Base-by-base conservation (phyloP, 2,113 vertebrate genomes). In the Gadus chalcogrammus region DNA sequence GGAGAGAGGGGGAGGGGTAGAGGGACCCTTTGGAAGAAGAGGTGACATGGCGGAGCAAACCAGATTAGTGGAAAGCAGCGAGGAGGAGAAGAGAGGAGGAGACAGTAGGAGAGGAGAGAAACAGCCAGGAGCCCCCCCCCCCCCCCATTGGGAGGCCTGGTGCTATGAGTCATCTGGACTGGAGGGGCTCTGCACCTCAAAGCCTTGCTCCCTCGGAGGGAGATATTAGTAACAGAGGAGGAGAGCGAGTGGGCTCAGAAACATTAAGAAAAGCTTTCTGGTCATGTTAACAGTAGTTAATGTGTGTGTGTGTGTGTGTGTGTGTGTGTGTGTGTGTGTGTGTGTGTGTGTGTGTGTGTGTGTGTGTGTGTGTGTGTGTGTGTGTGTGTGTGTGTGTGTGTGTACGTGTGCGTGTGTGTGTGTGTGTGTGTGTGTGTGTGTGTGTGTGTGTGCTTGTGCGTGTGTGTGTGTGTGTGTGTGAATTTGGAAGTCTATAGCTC, bases 101-200 rank as follows among this genome's bases (percentile, higher is more conserved):
- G 60, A 31, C 28, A n/a, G 16, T 6, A 63, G 20, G 20, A 64
- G 58, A 2, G 6, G 68, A 64, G 61, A n/a, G 61, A 81, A 62
- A 74, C 55, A 71, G 71, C 22, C 1, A 67, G 73, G 70, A 31
- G 70, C 42, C 42, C 42, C n/a, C n/a, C n/a, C n/a, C n/a, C 20
- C 55, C 69, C 65, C 69, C 72, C 70, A 64, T 17, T 24, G 82
- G 77, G 73, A 82, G 74, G 24, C 67, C 70, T 67, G 70, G 42
- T 72, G 63, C 69, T 75, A 67, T 85, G 82, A 87, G 65, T 83
- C 84, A 79, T 79, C 82, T 81, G 76, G 74, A 77, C 80, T 27
- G 24, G 1, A 72, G 64, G 68, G 69, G 60, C 67, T 42, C 60
- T 67, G 68, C 15, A 55, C 73, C 69, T 35, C 31, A 69, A 61